Evolutionary conservation across 2,797 vertebrate genomes (phyloP), one percentile per base, ranked within the genome.

Genomic region (Fratercula arctica): DNA sequence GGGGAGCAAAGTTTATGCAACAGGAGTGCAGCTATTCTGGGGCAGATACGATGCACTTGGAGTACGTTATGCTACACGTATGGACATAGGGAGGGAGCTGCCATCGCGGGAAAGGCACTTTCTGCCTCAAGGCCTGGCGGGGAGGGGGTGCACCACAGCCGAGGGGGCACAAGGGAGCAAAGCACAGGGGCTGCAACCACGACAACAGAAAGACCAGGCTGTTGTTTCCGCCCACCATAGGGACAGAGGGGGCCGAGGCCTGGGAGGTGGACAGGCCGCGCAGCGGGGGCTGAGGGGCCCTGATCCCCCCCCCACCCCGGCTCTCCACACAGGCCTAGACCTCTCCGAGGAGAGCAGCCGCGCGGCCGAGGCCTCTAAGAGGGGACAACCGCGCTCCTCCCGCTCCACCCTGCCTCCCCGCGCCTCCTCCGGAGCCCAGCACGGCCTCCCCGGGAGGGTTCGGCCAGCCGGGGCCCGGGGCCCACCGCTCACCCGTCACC

Each of bases 41-140:
- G 31, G 11, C 1, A 79, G 5, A 41, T 8, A 56, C 0, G 16
- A 46, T 6, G 18, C 7, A 13, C 14, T 10, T 15, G 8, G 37
- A 31, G 28, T 16, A 43, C 2, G 4, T 25, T 46, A 33, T 13
- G 23, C 35, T 26, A 41, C 17, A 6, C 20, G 0, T 37, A 67
- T 0, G 6, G 31, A 11, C 2, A 43, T 0, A 17, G 5, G 46
- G 23, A 69, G 1, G 13, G 17, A 13, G 17, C 46, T 63, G 43
- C 46, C 37, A 46, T 2, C 6, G 41, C 13, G 17, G 10, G 9
- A 16, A 74, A 68, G 5, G 4, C 21, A 45, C 82, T 50, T 61
- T 26, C 16, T 35, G 46, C 33, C 45, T 35, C 69, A 28, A 2
- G 5, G 59, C 17, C 48, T 11, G 76, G 13, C 46, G 18, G 13